Conservation (phyloP, 2,888 invertebrate species). For the Conomelus anceps region DNA sequence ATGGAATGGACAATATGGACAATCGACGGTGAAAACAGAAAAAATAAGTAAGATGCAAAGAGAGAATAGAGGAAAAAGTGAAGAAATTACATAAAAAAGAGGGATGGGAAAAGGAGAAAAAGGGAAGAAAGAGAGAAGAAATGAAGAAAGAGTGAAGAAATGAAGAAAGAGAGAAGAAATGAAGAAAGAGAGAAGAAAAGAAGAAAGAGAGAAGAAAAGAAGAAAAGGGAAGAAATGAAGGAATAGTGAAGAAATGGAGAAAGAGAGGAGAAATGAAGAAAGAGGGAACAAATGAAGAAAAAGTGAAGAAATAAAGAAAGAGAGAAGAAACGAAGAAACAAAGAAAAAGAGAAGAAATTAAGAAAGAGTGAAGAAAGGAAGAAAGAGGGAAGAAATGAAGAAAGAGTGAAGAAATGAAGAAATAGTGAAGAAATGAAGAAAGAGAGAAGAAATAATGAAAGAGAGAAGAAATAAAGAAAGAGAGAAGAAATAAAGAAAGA, state of each 20-base stretch:
- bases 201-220: background rate
- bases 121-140: too few relatives aligned
- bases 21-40: too few relatives aligned
- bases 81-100: too few relatives aligned
- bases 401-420: too few relatives aligned
- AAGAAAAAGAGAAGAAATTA: background rate
- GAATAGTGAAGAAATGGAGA: background rate
- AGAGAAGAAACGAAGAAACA: too few relatives aligned
- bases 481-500: background rate
- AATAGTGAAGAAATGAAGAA: background rate
- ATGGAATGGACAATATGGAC: too few relatives aligned
- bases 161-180: too few relatives aligned
- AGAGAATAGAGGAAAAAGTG: too few relatives aligned
- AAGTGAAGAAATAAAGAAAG: background rate
- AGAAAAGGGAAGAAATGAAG: background rate
- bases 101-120: too few relatives aligned
- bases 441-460: background rate
- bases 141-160: too few relatives aligned
- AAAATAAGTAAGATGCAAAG: too few relatives aligned
- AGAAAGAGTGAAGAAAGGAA: background rate
- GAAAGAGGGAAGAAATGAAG: background rate
- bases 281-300: background rate
- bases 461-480: background rate
- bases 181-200: too few relatives aligned
- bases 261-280: background rate